Evolutionary conservation across 1,140 invertebrate genomes (phyloP).

Genomic region (Gerris buenoi): DNA sequence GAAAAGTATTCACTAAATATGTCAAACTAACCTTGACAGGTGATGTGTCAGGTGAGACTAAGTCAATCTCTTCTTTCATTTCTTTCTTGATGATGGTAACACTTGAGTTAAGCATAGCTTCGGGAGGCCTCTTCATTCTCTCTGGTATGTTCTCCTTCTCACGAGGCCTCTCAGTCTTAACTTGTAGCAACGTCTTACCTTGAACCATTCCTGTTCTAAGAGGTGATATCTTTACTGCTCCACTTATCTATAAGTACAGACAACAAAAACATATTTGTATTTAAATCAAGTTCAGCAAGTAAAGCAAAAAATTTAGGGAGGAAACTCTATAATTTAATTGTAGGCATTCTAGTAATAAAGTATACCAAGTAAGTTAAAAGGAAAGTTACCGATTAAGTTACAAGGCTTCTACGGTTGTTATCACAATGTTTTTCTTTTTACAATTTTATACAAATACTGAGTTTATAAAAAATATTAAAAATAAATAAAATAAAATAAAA

Average conservation of each 20-base stretch:
- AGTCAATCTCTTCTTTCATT: background rate
- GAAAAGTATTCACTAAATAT: too few species aligned
- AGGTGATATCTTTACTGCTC: slow-evolving; percentile 11
- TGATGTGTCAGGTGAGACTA: background rate
- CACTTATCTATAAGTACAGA: slow-evolving; percentile 25
- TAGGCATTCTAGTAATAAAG: too few species aligned
- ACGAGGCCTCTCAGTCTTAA: slow-evolving; percentile 28
- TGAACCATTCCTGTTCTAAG: slow-evolving; percentile 27
- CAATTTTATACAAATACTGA: slow-evolving; percentile 17
- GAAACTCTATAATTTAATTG: too few species aligned
- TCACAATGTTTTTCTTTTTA: too few species aligned
- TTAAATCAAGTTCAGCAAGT: background rate
- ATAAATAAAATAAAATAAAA: too few species aligned
- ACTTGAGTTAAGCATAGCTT: background rate
- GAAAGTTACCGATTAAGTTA: too few species aligned
- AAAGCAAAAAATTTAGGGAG: too few species aligned
- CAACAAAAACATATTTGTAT: background rate
- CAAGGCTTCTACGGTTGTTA: too few species aligned
- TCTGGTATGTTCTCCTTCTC: slow-evolving; percentile 40
- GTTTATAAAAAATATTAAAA: background rate
- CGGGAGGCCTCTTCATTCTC: slow-evolving; percentile 2
- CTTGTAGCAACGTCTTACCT: slow-evolving; percentile 26
- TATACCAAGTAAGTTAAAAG: too few species aligned
- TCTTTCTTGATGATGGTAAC: slow-evolving; percentile 2
- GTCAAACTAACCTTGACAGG: background rate